phyloP scores from a whole-genome alignment of 2,888 invertebrate genomes.

The Acanthoscelides obtectus region DNA sequence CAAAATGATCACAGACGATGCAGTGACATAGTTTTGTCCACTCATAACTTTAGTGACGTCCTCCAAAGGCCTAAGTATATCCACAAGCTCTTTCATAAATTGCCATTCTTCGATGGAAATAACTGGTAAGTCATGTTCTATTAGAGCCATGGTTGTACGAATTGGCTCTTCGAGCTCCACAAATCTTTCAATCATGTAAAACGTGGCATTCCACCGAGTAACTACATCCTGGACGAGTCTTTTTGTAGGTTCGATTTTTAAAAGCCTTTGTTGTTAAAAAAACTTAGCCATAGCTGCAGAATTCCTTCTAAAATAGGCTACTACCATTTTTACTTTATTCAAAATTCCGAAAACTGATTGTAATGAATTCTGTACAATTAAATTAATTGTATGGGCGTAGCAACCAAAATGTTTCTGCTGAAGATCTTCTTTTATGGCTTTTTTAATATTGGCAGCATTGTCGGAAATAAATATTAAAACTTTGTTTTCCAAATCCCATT shows the following conservation, averaged over 20 bases:
- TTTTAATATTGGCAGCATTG: constrained; percentile 32
- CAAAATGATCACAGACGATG: constrained; percentile 15
- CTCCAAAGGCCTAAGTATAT: constrained; percentile 24
- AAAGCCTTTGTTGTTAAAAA: not conserved
- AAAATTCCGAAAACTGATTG: not conserved
- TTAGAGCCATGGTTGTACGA: constrained; percentile 19
- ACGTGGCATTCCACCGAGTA: constrained; percentile 25
- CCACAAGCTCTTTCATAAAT: constrained; percentile 15
- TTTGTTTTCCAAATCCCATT: constrained; percentile 30
- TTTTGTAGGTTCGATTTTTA: not conserved
- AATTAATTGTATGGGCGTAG: no score
- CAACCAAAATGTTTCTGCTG: constrained; percentile 27
- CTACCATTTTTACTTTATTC: no score
- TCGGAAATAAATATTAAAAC: constrained; percentile 29
- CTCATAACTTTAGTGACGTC: constrained; percentile 19
- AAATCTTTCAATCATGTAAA: constrained; percentile 25
- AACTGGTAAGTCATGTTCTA: constrained; percentile 15
- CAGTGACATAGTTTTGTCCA: constrained; percentile 23
- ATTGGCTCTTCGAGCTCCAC: constrained; percentile 18
- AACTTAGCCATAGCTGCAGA: no score
- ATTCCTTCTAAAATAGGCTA: no score
- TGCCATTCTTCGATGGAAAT: constrained; percentile 22
- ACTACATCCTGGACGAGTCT: constrained; percentile 14
- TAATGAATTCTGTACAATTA: constrained; percentile 13
- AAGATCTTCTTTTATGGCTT: constrained; percentile 21